phyloP scores from a whole-genome alignment of 2,888 invertebrate species.

The Pachydiplax longipennis region DNA sequence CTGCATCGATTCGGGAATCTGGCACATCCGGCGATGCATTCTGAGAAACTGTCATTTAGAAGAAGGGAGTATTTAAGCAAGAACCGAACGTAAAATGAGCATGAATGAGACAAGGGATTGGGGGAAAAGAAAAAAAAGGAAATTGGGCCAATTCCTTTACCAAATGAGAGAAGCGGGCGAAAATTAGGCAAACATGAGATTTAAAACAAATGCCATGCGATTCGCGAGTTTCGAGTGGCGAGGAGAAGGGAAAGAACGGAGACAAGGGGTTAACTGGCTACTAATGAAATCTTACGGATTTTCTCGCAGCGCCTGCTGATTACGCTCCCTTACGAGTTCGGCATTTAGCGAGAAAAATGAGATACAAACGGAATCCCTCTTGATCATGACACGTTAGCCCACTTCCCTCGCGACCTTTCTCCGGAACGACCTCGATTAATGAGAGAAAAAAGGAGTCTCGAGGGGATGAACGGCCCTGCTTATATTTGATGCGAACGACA shows the following conservation, averaged over 20 bases:
- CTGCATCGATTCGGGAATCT: too few relatives aligned
- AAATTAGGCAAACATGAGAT: not conserved
- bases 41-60: too few relatives aligned
- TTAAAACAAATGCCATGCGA: not conserved
- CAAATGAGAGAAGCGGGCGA: not conserved
- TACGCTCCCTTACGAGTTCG: not conserved
- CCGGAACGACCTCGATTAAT: not conserved
- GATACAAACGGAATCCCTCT: not conserved
- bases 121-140: not conserved
- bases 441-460: not conserved
- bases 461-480: not conserved
- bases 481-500: not conserved
- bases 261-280: not conserved
- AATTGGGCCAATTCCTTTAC: not conserved
- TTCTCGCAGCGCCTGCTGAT: not conserved
- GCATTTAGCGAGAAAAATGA: not conserved
- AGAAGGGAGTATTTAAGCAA: too few relatives aligned
- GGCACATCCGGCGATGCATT: too few relatives aligned
- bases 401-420: not conserved
- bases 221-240: not conserved
- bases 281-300: not conserved
- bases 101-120: not conserved
- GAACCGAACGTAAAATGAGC: not conserved
- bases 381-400: not conserved
- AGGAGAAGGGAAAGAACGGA: not conserved